Base-by-base conservation (phyloP, 2,888 invertebrate species). In the Digitonthophagus gazella region DNA sequence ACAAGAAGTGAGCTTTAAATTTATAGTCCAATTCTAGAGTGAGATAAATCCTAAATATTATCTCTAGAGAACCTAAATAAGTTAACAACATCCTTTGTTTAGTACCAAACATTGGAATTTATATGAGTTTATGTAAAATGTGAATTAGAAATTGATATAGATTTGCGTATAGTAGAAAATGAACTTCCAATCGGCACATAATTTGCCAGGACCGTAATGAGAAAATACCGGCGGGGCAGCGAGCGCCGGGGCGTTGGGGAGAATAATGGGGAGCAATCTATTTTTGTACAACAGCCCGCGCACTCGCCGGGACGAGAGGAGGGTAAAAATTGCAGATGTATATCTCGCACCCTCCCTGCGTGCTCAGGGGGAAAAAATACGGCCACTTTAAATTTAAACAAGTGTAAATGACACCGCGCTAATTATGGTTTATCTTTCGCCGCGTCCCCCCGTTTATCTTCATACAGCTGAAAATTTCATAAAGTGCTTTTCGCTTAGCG, bases 361-460 rank as follows among this genome's bases (percentile, higher is more conserved):
- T 16, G 58, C 57, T 19, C 61, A 18, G 63, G 58, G 58, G 11
- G 61, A 75, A 74, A 73, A 75, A 73, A 74, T 72, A 72, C 73
- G 74, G 75, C 77, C 80, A 80, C 79, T 83, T 82, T 82, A 82
- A 82, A 83, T 83, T 83, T 81, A 81, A 83, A 83, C 83, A 83
- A 83, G 82, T 83, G 82, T 83, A 83, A 83, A 83, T 82, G 83
- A 83, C 83, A 83, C 79, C 78, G 76, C 76, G 81, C 81, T 83
- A 83, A 83, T 83, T 83, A 83, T 83, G 81, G 81, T 83, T 83
- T 83, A 83, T 83, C 83, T 83, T 80, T 78, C 76, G 77, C 28
- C 79, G 67, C 66, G 79, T 44, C 80, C 76, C 76, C 77, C 77
- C 79, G 80, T 83, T 82, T 80, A 83, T 83, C 82, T 82, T 81